Percentiles rank a stretch among this genome's conserved stretches.
Evolutionary conservation across 2,888 invertebrate genomes (phyloP).

Genomic region (Galeopsomyia nigrocyanea): DNA sequence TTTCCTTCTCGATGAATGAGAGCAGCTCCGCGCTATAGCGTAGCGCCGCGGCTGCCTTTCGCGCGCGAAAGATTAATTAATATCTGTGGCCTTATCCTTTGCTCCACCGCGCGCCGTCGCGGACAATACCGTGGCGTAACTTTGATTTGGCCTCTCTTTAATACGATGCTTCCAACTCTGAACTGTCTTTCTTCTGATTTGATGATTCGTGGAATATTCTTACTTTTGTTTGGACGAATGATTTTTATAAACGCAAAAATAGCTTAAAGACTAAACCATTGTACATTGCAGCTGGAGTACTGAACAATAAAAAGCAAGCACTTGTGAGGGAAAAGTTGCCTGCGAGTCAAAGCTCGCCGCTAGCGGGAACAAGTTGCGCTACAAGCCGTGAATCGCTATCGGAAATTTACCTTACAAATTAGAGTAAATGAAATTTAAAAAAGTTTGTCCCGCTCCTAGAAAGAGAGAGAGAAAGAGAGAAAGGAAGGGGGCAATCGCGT

Average conservation of each 20-base stretch:
- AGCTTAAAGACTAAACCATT: too few relatives aligned
- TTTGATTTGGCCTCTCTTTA: slow-evolving; percentile 5
- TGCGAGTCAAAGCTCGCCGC: slow-evolving; percentile 39
- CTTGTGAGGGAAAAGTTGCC: too few relatives aligned
- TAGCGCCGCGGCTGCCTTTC: too few relatives aligned
- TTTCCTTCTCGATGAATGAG: slow-evolving; percentile 14
- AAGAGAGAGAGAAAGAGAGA: slow-evolving; percentile 59
- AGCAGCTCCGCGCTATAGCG: too few relatives aligned
- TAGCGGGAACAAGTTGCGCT: slow-evolving; percentile 28
- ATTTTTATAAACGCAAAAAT: too few relatives aligned
- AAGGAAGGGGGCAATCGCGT: slow-evolving; percentile 38
- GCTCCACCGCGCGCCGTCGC: neutral
- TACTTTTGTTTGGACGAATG: too few relatives aligned
- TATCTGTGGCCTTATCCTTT: neutral
- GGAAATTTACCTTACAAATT: slow-evolving; percentile 67
- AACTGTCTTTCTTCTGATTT: neutral
- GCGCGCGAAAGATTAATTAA: slow-evolving; percentile 26
- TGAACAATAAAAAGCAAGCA: too few relatives aligned
- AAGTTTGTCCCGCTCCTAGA: slow-evolving; percentile 58
- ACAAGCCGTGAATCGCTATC: slow-evolving; percentile 60
- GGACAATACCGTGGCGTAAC: slow-evolving; percentile 5
- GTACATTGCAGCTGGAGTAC: too few relatives aligned
- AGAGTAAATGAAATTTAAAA: slow-evolving; percentile 66
- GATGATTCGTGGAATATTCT: slow-evolving; percentile 2
- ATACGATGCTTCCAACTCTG: neutral